These are phyloP conservation scores for Podarcis lilfordi DNA, from an alignment of 2,797 vertebrate genomes.

Conservation along the genomic window DNA sequence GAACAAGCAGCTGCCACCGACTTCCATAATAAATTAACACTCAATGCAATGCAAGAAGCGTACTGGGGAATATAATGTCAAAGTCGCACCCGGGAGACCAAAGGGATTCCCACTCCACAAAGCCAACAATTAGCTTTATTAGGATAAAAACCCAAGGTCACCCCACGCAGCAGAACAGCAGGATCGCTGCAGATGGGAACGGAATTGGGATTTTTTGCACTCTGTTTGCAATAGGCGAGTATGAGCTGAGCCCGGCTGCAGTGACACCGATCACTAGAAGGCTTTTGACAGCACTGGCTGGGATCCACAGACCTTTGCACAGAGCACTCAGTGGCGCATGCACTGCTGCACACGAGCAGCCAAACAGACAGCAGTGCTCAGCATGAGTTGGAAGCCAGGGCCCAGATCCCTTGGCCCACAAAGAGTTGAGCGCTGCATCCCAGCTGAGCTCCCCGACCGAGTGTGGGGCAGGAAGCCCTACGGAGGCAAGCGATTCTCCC, in stretches of 20 bases:
- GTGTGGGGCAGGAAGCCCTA: neutral
- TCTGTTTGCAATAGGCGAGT: neutral
- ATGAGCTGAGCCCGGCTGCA: fast-evolving
- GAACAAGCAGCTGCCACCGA: slow-evolving; percentile 64
- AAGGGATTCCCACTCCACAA: neutral
- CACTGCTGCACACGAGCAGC: neutral
- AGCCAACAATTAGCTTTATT: slow-evolving; percentile 15
- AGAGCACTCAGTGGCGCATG: neutral
- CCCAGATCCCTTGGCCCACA: neutral
- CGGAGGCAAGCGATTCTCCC: neutral
- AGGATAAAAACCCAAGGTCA: slow-evolving; percentile 49
- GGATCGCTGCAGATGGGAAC: slow-evolving; percentile 14
- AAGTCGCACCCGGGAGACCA: slow-evolving; percentile 47
- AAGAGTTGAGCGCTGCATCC: neutral
- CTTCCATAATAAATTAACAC: slow-evolving; percentile 67
- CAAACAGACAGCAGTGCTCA: neutral
- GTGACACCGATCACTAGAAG: slow-evolving; percentile 19
- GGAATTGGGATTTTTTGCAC: neutral
- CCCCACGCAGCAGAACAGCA: neutral
- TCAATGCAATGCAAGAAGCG: slow-evolving; percentile 46
- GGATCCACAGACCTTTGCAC: neutral
- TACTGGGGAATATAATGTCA: slow-evolving; percentile 55
- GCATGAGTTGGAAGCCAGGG: neutral
- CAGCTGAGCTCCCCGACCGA: neutral
- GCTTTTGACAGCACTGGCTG: neutral